Conservation (phyloP, 2,113 vertebrate species). For the Limanda limanda region DNA sequence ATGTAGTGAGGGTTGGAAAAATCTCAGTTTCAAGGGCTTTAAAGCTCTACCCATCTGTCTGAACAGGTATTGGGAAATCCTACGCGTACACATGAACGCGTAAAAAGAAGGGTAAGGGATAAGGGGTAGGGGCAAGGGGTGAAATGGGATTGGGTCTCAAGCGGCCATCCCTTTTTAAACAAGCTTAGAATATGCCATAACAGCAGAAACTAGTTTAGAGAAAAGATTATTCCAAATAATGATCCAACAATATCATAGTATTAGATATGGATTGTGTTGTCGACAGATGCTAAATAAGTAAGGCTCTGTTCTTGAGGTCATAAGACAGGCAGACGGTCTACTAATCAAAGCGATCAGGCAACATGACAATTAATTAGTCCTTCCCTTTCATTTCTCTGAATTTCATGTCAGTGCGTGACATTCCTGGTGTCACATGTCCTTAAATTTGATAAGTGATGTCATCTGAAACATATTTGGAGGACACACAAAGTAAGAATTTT, state of each 20-base stretch:
- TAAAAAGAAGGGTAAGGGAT: too few relatives aligned
- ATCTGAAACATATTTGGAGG: conserved; percentile 11
- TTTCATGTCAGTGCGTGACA: background rate
- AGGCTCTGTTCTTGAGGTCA: conserved; percentile 64
- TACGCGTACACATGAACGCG: too few relatives aligned
- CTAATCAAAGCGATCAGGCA: conserved; percentile 28
- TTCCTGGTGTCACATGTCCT: conserved; percentile 7
- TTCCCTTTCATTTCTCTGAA: conserved; percentile 33
- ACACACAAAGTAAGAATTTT: background rate
- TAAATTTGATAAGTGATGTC: conserved; percentile 21
- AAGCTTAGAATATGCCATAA: background rate
- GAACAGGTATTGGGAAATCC: too few relatives aligned
- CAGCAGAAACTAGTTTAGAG: conserved; percentile 1
- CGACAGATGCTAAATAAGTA: conserved; percentile 58
- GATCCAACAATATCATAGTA: conserved; percentile 50
- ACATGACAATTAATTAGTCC: conserved; percentile 39
- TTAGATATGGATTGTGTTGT: conserved; percentile 26
- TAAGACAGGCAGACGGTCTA: conserved; percentile 47
- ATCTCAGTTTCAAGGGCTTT: too few relatives aligned
- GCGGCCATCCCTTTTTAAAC: background rate
- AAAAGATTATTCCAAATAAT: background rate
- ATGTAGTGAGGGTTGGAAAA: too few relatives aligned
- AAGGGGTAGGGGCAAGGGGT: too few relatives aligned
- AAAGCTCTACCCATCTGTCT: too few relatives aligned
- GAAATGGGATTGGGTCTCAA: too few relatives aligned